phyloP scores from a whole-genome alignment of 2,888 invertebrate species.

The Ariolimax columbianus region DNA sequence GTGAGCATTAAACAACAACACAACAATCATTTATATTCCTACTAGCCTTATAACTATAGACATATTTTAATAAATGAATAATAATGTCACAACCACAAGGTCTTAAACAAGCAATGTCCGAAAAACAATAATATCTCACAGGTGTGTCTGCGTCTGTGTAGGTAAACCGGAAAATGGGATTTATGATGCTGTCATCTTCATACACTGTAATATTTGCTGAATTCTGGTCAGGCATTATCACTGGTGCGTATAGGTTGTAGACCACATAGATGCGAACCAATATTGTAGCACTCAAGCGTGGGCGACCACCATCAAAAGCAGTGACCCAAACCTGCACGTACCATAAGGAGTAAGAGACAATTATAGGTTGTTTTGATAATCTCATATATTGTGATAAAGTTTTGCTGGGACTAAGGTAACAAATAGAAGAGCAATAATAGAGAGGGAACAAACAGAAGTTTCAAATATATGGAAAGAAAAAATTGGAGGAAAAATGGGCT shows the following conservation, averaged over 20 bases:
- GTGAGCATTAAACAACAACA: too few relatives aligned
- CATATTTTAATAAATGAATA: background rate
- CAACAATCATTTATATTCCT: too few relatives aligned
- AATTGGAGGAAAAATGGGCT: too few relatives aligned
- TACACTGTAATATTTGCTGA: constrained; percentile 54
- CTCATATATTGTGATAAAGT: background rate
- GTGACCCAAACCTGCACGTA: constrained; percentile 62
- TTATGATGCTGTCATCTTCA: constrained; percentile 56
- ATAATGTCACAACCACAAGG: background rate
- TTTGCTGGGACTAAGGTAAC: background rate
- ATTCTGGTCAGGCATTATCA: constrained; percentile 52
- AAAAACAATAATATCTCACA: constrained; percentile 54
- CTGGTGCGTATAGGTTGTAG: constrained; percentile 68
- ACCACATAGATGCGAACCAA: constrained; percentile 65
- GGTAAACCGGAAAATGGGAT: constrained; percentile 55
- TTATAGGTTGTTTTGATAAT: background rate
- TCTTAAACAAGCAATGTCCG: too few relatives aligned
- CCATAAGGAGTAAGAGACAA: background rate
- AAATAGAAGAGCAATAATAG: background rate
- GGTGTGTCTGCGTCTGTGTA: constrained; percentile 63
- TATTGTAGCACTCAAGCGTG: constrained; percentile 60
- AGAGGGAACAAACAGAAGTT: background rate
- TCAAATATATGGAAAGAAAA: too few relatives aligned
- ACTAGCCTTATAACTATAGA: background rate
- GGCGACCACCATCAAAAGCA: constrained; percentile 72